Evolutionary conservation across 2,113 vertebrate genomes (phyloP).

Genomic region (Brevimyrus niger): DNA sequence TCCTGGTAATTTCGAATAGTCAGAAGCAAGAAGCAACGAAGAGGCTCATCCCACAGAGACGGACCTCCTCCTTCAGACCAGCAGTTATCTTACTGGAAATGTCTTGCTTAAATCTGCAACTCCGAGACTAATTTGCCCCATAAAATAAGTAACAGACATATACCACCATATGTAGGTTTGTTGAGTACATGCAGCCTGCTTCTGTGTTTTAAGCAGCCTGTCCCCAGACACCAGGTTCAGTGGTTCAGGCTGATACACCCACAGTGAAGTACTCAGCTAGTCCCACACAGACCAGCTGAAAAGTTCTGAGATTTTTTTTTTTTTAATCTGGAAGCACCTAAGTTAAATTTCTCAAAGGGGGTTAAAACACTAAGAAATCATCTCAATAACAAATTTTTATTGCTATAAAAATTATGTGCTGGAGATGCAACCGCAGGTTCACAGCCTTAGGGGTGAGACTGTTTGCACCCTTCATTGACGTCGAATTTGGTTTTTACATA

Average conservation of each 20-base stretch:
- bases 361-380: neutral
- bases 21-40: neutral
- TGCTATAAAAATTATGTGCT: neutral
- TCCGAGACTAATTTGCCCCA: neutral
- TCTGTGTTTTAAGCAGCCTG: neutral
- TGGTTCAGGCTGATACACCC: neutral
- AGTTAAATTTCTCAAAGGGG: neutral
- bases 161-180: neutral
- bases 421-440: neutral
- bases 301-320: neutral
- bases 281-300: neutral
- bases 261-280: neutral
- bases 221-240: neutral
- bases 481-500: neutral
- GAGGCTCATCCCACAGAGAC: neutral
- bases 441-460: neutral
- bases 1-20: neutral
- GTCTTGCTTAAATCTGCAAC: neutral
- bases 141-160: neutral
- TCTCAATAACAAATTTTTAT: neutral
- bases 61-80: neutral
- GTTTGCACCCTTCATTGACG: neutral
- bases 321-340: neutral
- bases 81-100: neutral
- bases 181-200: neutral